phyloP scores from a whole-genome alignment of 1,140 invertebrate genomes.

The Drosophila repletoides region DNA sequence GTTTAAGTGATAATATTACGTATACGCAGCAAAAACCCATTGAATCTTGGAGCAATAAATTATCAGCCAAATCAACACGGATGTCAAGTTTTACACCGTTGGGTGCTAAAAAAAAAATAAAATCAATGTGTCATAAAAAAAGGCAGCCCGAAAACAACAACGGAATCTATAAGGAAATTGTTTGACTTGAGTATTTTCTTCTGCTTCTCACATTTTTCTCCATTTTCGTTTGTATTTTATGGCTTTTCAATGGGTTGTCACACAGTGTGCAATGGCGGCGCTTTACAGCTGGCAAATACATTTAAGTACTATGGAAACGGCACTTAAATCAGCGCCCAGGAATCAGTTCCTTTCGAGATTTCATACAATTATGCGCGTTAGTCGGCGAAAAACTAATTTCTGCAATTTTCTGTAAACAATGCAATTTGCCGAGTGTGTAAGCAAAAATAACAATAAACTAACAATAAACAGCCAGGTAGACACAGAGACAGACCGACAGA shows the following conservation, averaged over 20 bases:
- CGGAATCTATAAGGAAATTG: constrained; percentile 60
- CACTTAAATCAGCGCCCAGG: constrained; percentile 61
- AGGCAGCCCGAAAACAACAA: not conserved
- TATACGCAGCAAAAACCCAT: no score
- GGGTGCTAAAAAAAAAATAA: constrained; percentile 76
- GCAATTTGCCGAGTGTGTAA: constrained; percentile 62
- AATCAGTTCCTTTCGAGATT: constrained; percentile 52
- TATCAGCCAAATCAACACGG: constrained; percentile 39
- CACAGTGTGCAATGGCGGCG: constrained; percentile 26
- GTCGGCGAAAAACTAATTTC: constrained; percentile 74
- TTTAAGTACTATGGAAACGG: constrained; percentile 1
- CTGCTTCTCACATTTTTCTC: not conserved
- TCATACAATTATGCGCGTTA: constrained; percentile 65
- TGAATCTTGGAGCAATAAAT: constrained; percentile 11
- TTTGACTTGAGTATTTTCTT: constrained; percentile 60
- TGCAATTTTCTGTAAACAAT: constrained; percentile 76
- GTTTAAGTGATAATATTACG: no score
- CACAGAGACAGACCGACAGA: no score
- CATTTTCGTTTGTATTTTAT: constrained; percentile 40
- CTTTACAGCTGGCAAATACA: constrained; percentile 49
- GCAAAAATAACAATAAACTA: constrained; percentile 76
- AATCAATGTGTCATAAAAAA: constrained; percentile 77
- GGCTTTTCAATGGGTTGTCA: constrained; percentile 65
- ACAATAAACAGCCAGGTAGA: no score
- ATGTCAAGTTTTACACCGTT: constrained; percentile 71